Base-by-base conservation (phyloP, 2,113 vertebrate genomes). In the Chrysochloris asiatica region DNA sequence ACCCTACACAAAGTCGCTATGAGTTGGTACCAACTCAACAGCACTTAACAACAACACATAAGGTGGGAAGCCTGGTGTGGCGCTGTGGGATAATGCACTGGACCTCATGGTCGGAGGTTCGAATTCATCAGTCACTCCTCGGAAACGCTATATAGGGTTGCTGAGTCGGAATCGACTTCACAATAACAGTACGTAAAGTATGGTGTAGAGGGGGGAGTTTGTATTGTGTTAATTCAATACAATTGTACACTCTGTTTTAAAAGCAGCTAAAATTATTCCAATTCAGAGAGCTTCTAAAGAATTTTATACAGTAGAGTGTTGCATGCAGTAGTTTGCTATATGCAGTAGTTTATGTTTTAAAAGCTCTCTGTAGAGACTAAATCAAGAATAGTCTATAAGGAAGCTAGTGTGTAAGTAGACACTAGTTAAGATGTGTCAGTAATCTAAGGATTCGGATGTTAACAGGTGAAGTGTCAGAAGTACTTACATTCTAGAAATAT, bases 391-490 rank as follows among this genome's bases (percentile, higher is more conserved):
- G 61, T 77, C 43, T 67, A 11, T 10, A 86, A 73, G 26, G 26
- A 94, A 38, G 30, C 41, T 88, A 93, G 1, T 47, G n/a, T 24
- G 28, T 59, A 92, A 94, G 30, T n/a, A 89, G 30, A 80, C n/a
- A 88, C 41, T 81, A 85, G 47, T 85, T 87, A 93, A 82, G n/a
- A 86, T 21, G 56, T 17, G 54, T 69, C 47, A 82, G 59, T n/a
- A 78, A 90, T 82, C 30, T 56, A 56, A 56, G 8, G 54, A 84
- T 65, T 28, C 81, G 47, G 24, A 10, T 52, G 33, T 22, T 41
- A 67, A 72, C 1, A 54, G 45, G 45, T 16, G 13, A 87, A 77
- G n/a, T 50, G 38, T 7, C 79, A 28, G 14, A 43, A 93, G 80
- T 22, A 47, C 52, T 65, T 69, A 86, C 47, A 78, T 43, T 88